Evolutionary conservation across 2,888 invertebrate species (phyloP).

Genomic region (Pocota personata): DNA sequence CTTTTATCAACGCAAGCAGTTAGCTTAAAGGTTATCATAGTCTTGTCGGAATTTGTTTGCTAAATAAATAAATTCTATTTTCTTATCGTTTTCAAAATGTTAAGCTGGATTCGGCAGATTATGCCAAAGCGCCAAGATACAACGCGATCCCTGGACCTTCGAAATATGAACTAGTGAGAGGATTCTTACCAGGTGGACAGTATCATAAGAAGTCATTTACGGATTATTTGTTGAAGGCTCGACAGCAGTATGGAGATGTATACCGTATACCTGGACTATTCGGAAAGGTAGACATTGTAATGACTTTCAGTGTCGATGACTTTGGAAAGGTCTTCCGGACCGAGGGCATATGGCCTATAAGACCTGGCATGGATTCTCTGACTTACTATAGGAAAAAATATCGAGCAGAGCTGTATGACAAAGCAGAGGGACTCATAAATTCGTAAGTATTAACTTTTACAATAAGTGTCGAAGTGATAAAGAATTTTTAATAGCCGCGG

Average conservation of each 20-base stretch:
- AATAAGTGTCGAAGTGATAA: not conserved
- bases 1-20: not conserved
- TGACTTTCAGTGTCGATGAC: conserved; percentile 84
- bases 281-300: conserved; percentile 79
- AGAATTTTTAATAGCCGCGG: conserved; percentile 83
- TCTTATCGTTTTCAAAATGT: not conserved
- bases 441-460: conserved; percentile 49
- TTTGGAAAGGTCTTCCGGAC: conserved; percentile 83
- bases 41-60: conserved; percentile 83
- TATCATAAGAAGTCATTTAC: conserved; percentile 71
- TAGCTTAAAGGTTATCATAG: not conserved
- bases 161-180: conserved; percentile 75
- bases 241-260: conserved; percentile 78
- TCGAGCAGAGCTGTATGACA: conserved; percentile 74
- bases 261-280: conserved; percentile 81
- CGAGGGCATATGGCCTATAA: conserved; percentile 83
- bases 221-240: conserved; percentile 74
- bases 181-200: conserved; percentile 77
- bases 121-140: conserved; percentile 75
- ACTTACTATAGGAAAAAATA: conserved; percentile 80
- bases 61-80: not conserved
- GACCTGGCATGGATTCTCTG: conserved; percentile 81
- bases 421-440: conserved; percentile 66
- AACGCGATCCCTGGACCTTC: conserved; percentile 77
- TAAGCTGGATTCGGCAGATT: conserved; percentile 32